These are phyloP conservation scores for Salvelinus fontinalis DNA, from an alignment of 2,113 vertebrate genomes.

Conservation along the genomic window DNA sequence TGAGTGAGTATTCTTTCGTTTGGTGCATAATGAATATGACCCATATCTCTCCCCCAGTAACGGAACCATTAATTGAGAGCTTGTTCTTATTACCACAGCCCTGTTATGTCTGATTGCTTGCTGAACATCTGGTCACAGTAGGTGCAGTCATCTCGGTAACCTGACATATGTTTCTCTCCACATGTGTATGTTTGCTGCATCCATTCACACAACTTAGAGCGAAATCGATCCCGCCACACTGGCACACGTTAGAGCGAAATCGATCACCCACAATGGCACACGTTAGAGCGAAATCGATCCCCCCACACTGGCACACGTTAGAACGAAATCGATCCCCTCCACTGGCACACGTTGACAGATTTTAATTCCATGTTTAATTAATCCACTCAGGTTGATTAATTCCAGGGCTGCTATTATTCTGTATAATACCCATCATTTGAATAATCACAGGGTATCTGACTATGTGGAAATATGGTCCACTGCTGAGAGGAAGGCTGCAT, in stretches of 20 bases:
- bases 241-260: too few species aligned
- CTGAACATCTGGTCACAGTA: background rate
- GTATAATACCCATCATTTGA: constrained; percentile 53
- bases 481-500: background rate
- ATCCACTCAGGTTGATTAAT: constrained; percentile 17
- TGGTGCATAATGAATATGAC: background rate
- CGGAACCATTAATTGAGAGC: background rate
- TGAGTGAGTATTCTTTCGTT: too few species aligned
- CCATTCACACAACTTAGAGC: too few species aligned
- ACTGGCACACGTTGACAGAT: background rate
- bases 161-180: background rate
- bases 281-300: background rate
- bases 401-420: constrained; percentile 45
- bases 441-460: constrained; percentile 31
- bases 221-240: too few species aligned
- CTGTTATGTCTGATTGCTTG: background rate
- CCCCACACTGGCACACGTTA: too few species aligned
- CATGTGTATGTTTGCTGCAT: background rate
- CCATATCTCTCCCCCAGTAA: background rate
- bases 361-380: constrained; percentile 28
- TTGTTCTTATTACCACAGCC: background rate
- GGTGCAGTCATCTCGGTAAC: background rate
- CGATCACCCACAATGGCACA: background rate
- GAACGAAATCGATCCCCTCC: too few species aligned
- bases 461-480: background rate